Base-by-base conservation (phyloP, 2,113 vertebrate species). In the Notothenia rossii region DNA sequence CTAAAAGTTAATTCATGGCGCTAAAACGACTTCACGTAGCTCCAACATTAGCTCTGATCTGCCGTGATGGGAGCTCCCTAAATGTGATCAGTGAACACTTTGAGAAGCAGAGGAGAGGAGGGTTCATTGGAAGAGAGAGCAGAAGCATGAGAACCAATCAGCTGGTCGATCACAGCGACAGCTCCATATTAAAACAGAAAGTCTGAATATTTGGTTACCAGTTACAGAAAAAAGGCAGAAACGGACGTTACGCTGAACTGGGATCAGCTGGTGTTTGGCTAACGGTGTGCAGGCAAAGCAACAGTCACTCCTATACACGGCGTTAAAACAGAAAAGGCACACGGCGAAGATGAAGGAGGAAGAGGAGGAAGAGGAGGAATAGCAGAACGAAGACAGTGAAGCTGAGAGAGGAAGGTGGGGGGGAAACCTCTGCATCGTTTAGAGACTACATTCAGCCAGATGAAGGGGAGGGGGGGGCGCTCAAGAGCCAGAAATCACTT, bases 361-460 rank as follows among this genome's bases (percentile, higher is more conserved):
- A 22, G 22, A 22, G 22, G 74, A 59, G 36, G 72, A 45, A 45
- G 64, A 80, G 66, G 40, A 43, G 54, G 25, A 2, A 3, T 25
- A 25, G 61, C 33, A 20, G 64, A 7, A 20, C 14, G 61, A 25
- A 33, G 69, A 71, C 48, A 22, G 14, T 8, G 20, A 74, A 78
- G 58, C 43, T 79, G 56, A 76, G 20, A 65, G 63, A 82, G 40
- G 29, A 1, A 53, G 53, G 8, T 49, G 53, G 72, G 68, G 48
- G 49, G 17, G 71, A 64, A 46, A 61, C 63, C 46, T 74, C 64
- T 62, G 49, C 61, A 20, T 61, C 59, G n/a, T 77, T 49, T 46
- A 15, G 80, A 88, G 71, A 86, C 77, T 94, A 95, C 91, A 90
- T 89, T 94, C 92, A 79, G 84, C 65, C 71, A 69, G 77, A 73